phyloP scores from a whole-genome alignment of 2,888 invertebrate genomes.

The Ectemnius lituratus region DNA sequence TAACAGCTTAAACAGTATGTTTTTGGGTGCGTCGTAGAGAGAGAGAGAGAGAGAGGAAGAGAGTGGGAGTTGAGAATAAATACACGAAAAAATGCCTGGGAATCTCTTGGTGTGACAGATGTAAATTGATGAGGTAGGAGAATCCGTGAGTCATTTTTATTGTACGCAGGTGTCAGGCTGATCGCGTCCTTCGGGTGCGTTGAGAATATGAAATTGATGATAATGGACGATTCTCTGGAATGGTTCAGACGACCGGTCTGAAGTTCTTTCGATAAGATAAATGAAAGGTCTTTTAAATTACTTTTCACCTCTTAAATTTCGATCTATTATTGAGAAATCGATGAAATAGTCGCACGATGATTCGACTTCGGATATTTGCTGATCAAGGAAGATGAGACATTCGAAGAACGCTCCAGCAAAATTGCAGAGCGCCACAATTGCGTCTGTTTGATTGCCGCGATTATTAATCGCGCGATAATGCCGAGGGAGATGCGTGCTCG shows the following conservation, averaged over 20 bases:
- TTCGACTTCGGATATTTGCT: no score
- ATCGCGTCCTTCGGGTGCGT: background rate
- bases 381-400: background rate
- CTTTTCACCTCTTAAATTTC: background rate
- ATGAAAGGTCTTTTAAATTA: background rate
- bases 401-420: slow-evolving; percentile 39
- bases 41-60: slow-evolving; percentile 1
- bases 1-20: slow-evolving; percentile 38
- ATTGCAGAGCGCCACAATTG: slow-evolving; percentile 17
- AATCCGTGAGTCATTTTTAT: slow-evolving; percentile 30
- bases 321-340: background rate
- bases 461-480: slow-evolving; percentile 46
- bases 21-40: slow-evolving; percentile 16
- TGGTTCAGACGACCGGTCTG: background rate
- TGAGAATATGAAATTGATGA: slow-evolving; percentile 8
- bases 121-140: slow-evolving; percentile 20
- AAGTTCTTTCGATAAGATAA: background rate
- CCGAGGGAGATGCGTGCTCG: no score
- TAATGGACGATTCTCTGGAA: background rate
- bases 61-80: slow-evolving; percentile 17
- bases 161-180: slow-evolving; percentile 17
- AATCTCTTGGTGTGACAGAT: slow-evolving; percentile 29
- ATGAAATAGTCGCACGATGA: no score
- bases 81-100: slow-evolving; percentile 16
- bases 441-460: slow-evolving; percentile 41